Base-by-base conservation (phyloP, 1,140 invertebrate species). In the Apocrypta bakeri region DNA sequence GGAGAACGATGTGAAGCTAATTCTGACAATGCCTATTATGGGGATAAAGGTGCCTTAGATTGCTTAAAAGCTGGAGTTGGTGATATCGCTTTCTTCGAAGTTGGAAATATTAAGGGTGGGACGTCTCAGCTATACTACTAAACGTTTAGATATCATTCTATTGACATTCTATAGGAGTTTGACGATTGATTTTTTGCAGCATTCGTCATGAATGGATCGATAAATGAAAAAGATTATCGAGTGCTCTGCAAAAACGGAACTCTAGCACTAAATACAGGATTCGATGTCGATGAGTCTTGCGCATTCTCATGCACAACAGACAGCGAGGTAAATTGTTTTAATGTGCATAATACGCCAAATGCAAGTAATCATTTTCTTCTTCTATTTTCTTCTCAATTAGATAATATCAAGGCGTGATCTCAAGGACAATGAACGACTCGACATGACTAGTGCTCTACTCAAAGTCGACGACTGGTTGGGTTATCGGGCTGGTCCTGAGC, bases 21-120 rank as follows among this genome's bases (percentile, higher is more conserved):
- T 85, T 0, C 24, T 14, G 88, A 86, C 0, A 95, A 95, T 87
- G 81, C 85, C 72, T 96, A 93, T 90, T 96, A 94, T 86, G 95
- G 95, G 1, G 94, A 95, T 89, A 92, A 93, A 48, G 95, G 95
- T 14, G 93, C 94, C 2, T 83, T 95, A 2, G 87, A 88, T 6
- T 95, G 95, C 85, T 87, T 95, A 0, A 87, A 86, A 0, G 89
- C 93, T 64, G 89, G 90, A 2, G 87, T 87, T 56, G 94, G 93
- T 1, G 93, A 95, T 85, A 92, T 95, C 37, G 94, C 94, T 0
- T 93, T 95, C 81, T 87, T 95, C 1, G 93, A 94, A 82, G 88
- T 89, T 9, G 89, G 92, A 77, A 91, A 93, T 79, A 89, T 94
- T 25, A 81, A 84, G 4, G 85, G 93, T 93, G 88, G 82, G 85